Evolutionary conservation across 2,113 vertebrate species (phyloP).

Genomic region (Atlantisia rogersi): DNA sequence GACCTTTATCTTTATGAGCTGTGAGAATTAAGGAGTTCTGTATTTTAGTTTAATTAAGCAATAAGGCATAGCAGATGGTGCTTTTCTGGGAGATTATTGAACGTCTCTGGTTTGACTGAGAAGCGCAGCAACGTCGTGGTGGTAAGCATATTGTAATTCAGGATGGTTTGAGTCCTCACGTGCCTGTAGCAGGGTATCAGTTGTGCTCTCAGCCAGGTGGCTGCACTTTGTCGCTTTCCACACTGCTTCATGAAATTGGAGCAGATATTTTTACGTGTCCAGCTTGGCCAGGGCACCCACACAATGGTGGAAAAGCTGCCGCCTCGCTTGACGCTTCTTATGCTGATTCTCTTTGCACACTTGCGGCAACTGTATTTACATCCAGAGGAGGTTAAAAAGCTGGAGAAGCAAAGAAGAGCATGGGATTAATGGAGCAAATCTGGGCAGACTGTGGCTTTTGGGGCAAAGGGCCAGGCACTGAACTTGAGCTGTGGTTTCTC

Average conservation of each 20-base stretch:
- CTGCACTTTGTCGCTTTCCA: fast-evolving
- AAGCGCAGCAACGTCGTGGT: neutral
- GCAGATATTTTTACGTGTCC: neutral
- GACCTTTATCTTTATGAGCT: conserved; percentile 82
- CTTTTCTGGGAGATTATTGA: conserved; percentile 74
- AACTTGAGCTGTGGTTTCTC: neutral
- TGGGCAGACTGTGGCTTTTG: neutral
- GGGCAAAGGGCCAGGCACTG: neutral
- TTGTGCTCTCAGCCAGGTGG: fast-evolving
- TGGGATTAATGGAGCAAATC: neutral
- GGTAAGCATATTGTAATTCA: neutral
- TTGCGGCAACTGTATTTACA: neutral
- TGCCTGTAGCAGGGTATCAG: fast-evolving
- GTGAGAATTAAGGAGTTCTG: conserved; percentile 76
- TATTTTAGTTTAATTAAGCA: conserved; percentile 81
- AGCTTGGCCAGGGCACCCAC: neutral
- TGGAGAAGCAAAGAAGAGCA: neutral
- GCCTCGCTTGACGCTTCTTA: neutral
- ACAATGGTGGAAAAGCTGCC: neutral
- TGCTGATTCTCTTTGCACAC: neutral
- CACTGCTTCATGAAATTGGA: fast-evolving
- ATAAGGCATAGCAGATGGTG: conserved; percentile 77
- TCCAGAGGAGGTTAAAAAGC: conserved; percentile 26
- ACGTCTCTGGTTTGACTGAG: conserved; percentile 62
- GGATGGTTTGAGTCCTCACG: neutral